phyloP scores from a whole-genome alignment of 2,113 vertebrate genomes.

The Crotalus viridis region DNA sequence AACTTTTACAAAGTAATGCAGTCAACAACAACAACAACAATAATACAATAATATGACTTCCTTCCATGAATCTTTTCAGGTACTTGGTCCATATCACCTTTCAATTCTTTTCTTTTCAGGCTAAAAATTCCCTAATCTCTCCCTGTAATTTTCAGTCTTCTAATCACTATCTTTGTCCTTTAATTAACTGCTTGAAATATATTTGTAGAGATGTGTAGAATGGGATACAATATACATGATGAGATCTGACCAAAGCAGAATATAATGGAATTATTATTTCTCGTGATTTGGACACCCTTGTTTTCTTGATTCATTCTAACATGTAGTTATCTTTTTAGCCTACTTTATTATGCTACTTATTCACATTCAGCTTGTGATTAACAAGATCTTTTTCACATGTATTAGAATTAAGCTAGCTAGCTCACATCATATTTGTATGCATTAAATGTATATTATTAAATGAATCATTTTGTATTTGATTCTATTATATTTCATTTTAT shows the following conservation, averaged over 20 bases:
- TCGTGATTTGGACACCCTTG: not conserved
- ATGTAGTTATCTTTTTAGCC: not conserved
- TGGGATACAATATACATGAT: not conserved
- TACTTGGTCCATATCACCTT: not conserved
- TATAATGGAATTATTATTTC: not conserved
- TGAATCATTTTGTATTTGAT: not conserved
- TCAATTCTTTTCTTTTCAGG: not conserved
- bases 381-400: not conserved
- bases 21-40: not conserved
- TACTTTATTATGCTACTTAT: not conserved
- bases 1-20: not conserved
- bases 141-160: not conserved
- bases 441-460: not conserved
- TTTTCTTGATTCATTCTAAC: not conserved
- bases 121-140: not conserved
- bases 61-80: not conserved
- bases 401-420: not conserved
- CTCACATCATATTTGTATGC: not conserved
- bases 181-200: not conserved
- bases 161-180: not conserved
- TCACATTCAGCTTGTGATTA: not conserved
- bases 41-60: too few species aligned
- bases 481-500: not conserved
- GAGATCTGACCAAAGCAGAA: not conserved
- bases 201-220: not conserved